Base-by-base conservation (phyloP, 1,140 invertebrate genomes). In the Dysdera silvatica region DNA sequence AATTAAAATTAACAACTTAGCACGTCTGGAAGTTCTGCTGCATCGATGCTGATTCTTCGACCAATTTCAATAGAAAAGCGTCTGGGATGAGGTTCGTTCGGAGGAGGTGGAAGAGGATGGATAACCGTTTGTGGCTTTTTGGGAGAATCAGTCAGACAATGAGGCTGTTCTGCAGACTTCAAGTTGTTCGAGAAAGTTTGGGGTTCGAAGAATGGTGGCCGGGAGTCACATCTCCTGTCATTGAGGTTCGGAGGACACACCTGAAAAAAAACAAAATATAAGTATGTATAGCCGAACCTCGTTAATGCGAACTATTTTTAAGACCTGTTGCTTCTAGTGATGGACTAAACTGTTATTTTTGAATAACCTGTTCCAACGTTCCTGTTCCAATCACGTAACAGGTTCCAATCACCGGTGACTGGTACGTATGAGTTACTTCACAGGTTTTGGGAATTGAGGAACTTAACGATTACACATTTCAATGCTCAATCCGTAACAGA, bases 1-100 rank as follows among this genome's bases (percentile, higher is more conserved):
- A n/a, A n/a, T n/a, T n/a, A n/a, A n/a, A n/a, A n/a, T n/a, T n/a
- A n/a, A n/a, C n/a, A n/a, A 63, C 61, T 28, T 32, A 63, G 28
- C 23, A 63, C 33, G 47, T 63, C 61, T 16, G 61, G 61, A 8
- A 63, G 43, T 7, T 63, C 61, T 4, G 53, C 31, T 4, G 53
- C 31, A 45, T 63, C 61, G 18, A 63, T 4, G 53, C 52, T 56
- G 32, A 53, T 41, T 18, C 61, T 31, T 14, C 61, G 23, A 12
- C 43, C 61, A 7, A 56, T 24, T 52, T 63, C 61, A 32, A 63
- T 18, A 8, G 61, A 63, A 5, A 55, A 63, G 3, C 61, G 18
- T n/a, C 61, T 41, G 4, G 52, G 24, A 10, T n/a, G 20, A 14
- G 33, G 49, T 0, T 53, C 28, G 8, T 10, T 23, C 10, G 33